Evolutionary conservation across 1,140 invertebrate species (phyloP), one percentile per base, ranked within the genome.

Genomic region (Drosophila prosaltans): DNA sequence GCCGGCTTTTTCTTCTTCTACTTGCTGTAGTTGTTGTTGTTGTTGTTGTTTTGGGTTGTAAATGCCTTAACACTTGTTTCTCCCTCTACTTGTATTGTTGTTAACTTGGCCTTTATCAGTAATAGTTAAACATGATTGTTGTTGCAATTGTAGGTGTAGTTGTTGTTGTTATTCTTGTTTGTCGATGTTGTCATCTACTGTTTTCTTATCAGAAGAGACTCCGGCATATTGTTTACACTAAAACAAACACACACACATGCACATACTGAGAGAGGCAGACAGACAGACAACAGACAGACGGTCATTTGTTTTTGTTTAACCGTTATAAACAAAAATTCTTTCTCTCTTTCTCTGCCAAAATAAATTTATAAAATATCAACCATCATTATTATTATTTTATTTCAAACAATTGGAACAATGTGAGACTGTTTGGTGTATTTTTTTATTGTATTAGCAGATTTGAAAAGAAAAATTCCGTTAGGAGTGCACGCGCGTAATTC

Each of bases 121-220:
- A 51, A 51, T 24, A 51, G 45, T 8, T 7, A 51, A 51, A 51
- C 45, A 24, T 51, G 45, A 26, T 51, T 51, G 45, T 51, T 51
- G 45, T 10, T 51, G 45, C 32, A 36, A 36, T 51, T 51, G 45
- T 26, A 7, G 32, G 32, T 51, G 45, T 51, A 30, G 28, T 30
- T 30, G 28, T 30, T 30, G 28, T 30, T 30, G 28, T 30, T 30
- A 4, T 30, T 30, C 2, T 30, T 30, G 4, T 30, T 30, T 26
- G 45, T 51, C 26, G 40, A 30, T 64, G 41, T 48, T 64, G 62
- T 64, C 62, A 64, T 64, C 43, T 64, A 64, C 62, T 77, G 72
- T 77, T 68, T 69, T 54, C 74, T 77, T 77, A 77, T 77, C 74
- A 76, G 66, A 77, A 57, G 58, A 65, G 74, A 70, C 40, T 78